Percentiles rank a stretch among this genome's conserved stretches.
Conservation (phyloP, 2,797 vertebrate species). For the Sebastes aleutianus region DNA sequence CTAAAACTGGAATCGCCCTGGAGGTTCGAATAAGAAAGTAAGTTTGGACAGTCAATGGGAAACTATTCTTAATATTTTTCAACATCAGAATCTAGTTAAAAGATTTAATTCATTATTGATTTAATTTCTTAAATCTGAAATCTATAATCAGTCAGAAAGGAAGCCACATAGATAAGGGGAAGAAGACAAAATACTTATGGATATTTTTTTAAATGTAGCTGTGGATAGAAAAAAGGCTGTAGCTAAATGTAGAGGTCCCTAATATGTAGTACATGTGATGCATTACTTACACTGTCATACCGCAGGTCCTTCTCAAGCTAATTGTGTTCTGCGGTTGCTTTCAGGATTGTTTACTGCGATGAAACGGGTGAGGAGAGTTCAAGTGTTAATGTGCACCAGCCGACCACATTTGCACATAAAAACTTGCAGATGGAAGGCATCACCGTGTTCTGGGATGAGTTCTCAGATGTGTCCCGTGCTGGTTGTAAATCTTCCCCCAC, state of each 20-base stretch:
- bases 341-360: slow-evolving; percentile 94
- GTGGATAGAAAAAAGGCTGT: neutral
- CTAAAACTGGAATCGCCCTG: slow-evolving; percentile 95
- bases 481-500: slow-evolving; percentile 90
- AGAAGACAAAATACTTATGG: neutral
- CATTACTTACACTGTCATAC: neutral
- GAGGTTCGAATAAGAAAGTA: slow-evolving; percentile 95
- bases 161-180: neutral
- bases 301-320: neutral
- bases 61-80: neutral
- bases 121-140: neutral
- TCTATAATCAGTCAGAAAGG: neutral
- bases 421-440: slow-evolving; percentile 92
- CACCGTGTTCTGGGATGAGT: slow-evolving; percentile 95
- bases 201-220: neutral
- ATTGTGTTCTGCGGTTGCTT: slow-evolving; percentile 16
- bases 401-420: slow-evolving; percentile 95
- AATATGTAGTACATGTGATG: neutral
- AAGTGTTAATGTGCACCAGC: slow-evolving; percentile 93
- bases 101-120: neutral
- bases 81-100: neutral
- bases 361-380: slow-evolving; percentile 92
- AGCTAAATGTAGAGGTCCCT: neutral
- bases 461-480: slow-evolving; percentile 89
- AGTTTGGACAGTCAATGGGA: slow-evolving; percentile 43